Conservation (phyloP, 2,113 vertebrate genomes). For the Hemicordylus capensis region DNA sequence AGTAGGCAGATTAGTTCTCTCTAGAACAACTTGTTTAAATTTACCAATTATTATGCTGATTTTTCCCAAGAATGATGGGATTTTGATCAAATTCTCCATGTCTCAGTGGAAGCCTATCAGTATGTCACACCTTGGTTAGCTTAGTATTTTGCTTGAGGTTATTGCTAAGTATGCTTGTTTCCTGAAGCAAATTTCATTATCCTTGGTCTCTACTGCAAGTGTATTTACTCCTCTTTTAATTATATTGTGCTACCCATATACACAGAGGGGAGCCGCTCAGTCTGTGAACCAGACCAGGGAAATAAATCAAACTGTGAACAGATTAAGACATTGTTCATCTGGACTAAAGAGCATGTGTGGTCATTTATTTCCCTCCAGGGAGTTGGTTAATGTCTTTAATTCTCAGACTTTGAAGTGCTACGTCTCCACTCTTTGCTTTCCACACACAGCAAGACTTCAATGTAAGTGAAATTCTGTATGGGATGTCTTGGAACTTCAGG, state of each 20-base stretch:
- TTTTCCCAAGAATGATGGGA: too few species aligned
- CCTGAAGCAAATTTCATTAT: not conserved
- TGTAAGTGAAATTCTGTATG: not conserved
- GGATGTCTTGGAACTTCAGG: not conserved
- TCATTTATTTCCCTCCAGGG: conserved; percentile 16
- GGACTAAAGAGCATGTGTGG: not conserved
- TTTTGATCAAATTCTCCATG: too few species aligned
- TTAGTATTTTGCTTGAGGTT: not conserved
- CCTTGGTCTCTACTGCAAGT: not conserved
- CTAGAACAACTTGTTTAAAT: too few species aligned
- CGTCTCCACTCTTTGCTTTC: not conserved
- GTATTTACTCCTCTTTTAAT: not conserved
- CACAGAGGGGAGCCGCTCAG: not conserved
- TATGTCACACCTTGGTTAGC: not conserved
- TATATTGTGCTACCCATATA: not conserved
- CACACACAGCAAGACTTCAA: not conserved
- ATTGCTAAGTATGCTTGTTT: not conserved
- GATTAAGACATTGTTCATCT: not conserved
- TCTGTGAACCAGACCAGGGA: not conserved
- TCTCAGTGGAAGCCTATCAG: too few species aligned
- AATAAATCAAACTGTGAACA: not conserved
- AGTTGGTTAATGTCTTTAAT: not conserved
- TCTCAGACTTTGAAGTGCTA: not conserved
- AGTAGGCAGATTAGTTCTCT: too few species aligned
- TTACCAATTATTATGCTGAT: too few species aligned